A percentile compares a stretch with the other conserved stretches of the same genome.
phyloP scores from a whole-genome alignment of 53 echinoderm and acorn worm genomes.

The Pentamera pediparva region DNA sequence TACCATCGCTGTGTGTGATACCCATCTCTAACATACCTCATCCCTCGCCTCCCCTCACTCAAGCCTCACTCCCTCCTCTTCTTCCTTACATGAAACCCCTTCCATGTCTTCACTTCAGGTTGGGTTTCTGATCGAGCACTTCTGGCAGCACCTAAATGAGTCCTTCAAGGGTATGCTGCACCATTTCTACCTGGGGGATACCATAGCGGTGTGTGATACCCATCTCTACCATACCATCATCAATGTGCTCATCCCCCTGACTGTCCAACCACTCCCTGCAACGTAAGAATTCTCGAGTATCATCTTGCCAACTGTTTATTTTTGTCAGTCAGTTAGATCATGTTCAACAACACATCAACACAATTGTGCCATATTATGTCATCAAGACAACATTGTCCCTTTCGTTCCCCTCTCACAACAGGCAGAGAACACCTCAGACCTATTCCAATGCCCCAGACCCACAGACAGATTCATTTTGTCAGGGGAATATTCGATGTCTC shows the following conservation, averaged over 20 bases:
- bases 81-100: neutral
- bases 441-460: too few species aligned
- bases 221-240: constrained; percentile 70
- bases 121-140: constrained; percentile 14
- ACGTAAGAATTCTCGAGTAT: too few species aligned
- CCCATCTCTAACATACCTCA: constrained; percentile 72
- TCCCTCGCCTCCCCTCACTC: constrained; percentile 45
- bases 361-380: too few species aligned
- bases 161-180: constrained; percentile 11
- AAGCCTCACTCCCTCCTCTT: constrained; percentile 36
- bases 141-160: constrained; percentile 31
- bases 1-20: constrained; percentile 68
- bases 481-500: too few species aligned
- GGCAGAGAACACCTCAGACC: too few species aligned
- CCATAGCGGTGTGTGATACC: constrained; percentile 71
- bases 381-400: too few species aligned
- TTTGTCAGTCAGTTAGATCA: too few species aligned
- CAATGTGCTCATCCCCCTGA: constrained; percentile 61
- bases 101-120: neutral
- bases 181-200: constrained; percentile 20
- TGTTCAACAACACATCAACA: too few species aligned
- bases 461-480: too few species aligned
- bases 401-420: too few species aligned
- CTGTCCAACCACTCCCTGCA: constrained; percentile 53
- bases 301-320: too few species aligned